Conservation (phyloP, 2,888 invertebrate species). For the Colostygia pectinataria region DNA sequence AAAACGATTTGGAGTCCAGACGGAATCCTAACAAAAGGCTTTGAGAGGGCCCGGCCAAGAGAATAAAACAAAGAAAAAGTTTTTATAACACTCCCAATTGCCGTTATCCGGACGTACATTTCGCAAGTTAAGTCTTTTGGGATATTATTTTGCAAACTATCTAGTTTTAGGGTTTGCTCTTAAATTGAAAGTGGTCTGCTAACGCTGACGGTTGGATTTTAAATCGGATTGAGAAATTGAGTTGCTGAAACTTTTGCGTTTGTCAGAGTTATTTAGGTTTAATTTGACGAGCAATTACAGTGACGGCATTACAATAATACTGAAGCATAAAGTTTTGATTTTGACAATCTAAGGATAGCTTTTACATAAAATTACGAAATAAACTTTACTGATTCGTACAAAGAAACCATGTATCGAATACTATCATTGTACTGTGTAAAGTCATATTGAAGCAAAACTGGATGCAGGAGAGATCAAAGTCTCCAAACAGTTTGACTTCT, state of each 20-base stretch:
- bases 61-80: slow-evolving; percentile 72
- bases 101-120: slow-evolving; percentile 49
- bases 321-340: too few species aligned
- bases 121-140: slow-evolving; percentile 34
- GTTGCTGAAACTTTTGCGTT: too few species aligned
- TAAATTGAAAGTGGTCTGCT: slow-evolving; percentile 11
- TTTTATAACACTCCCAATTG: slow-evolving; percentile 64
- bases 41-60: slow-evolving; percentile 39
- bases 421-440: neutral
- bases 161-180: slow-evolving; percentile 16
- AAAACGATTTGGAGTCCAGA: slow-evolving; percentile 73
- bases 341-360: too few species aligned
- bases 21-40: slow-evolving; percentile 47
- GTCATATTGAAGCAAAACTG: slow-evolving; percentile 4
- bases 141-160: slow-evolving; percentile 32
- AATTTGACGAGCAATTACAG: too few species aligned
- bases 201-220: slow-evolving; percentile 9
- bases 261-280: too few species aligned
- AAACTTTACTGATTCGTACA: too few species aligned
- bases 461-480: slow-evolving; percentile 20
- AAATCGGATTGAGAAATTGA: neutral
- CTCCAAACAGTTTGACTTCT: slow-evolving; percentile 19
- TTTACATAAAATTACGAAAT: too few species aligned
- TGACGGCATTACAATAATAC: too few species aligned
- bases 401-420: too few species aligned